Conservation (phyloP, 2,888 invertebrate species). For the Ariolimax columbianus region DNA sequence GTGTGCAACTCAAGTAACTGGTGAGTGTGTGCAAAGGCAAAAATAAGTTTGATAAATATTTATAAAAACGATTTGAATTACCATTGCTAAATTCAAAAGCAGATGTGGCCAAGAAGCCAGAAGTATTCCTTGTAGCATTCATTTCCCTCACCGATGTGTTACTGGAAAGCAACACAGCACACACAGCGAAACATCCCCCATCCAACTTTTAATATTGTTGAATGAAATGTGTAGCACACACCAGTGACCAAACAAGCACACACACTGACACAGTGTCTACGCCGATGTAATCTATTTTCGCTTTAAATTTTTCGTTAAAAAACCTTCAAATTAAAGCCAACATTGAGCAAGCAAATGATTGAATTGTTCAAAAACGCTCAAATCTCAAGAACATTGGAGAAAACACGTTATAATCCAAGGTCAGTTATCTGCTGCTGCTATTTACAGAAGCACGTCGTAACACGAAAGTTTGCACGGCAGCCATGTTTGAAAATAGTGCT, state of each 20-base stretch:
- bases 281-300: background rate
- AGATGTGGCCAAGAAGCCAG: constrained; percentile 47
- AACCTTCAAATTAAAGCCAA: background rate
- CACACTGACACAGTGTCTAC: background rate
- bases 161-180: constrained; percentile 12
- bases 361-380: background rate
- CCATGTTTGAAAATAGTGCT: constrained; percentile 51
- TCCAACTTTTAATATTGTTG: background rate
- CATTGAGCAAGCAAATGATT: background rate
- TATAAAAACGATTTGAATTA: constrained; percentile 18
- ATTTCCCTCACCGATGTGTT: constrained; percentile 35
- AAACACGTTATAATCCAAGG: constrained; percentile 28
- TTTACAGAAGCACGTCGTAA: constrained; percentile 44
- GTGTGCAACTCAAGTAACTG: too few species aligned
- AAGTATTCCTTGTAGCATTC: constrained; percentile 25
- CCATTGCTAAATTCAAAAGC: constrained; percentile 44
- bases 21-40: too few species aligned
- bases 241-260: too few species aligned
- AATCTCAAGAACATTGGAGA: background rate
- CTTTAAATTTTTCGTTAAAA: background rate
- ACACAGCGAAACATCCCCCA: constrained; percentile 28
- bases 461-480: constrained; percentile 41
- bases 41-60: too few species aligned
- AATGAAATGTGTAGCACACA: background rate
- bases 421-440: constrained; percentile 13